A percentile compares a stretch with the other conserved stretches of the same genome.
Conservation (phyloP, 2,113 vertebrate species). For the Misgurnus mizolepis region DNA sequence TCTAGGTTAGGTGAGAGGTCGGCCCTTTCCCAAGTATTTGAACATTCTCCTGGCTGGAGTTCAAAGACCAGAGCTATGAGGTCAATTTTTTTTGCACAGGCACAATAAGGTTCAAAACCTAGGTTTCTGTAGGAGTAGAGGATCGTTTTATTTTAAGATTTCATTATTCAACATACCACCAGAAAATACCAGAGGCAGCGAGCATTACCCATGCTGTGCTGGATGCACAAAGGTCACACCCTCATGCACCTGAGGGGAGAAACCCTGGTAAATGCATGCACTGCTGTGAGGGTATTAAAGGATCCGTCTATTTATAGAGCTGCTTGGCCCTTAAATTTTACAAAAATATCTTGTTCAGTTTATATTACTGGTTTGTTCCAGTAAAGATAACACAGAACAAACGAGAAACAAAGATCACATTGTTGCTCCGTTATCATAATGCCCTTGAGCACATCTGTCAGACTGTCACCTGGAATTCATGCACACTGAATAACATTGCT, state of each 20-base stretch:
- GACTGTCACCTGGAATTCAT: neutral
- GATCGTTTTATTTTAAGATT: neutral
- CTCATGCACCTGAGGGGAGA: neutral
- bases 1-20: conserved; percentile 17
- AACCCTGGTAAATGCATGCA: conserved; percentile 33
- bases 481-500: neutral
- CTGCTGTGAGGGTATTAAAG: neutral
- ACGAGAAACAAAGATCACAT: conserved; percentile 15
- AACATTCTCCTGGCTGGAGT: conserved; percentile 37
- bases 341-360: neutral
- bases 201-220: neutral
- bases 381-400: neutral
- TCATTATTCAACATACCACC: conserved; percentile 6
- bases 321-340: neutral
- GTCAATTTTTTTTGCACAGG: neutral
- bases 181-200: neutral
- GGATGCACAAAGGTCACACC: conserved; percentile 12
- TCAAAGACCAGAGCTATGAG: conserved; percentile 29
- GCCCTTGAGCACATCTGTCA: neutral
- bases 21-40: conserved; percentile 27
- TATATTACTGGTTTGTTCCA: neutral
- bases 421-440: conserved; percentile 20
- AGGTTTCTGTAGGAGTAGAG: neutral
- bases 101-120: neutral
- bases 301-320: neutral